phyloP scores from a whole-genome alignment of 2,888 invertebrate species.

The Hypena proboscidalis region DNA sequence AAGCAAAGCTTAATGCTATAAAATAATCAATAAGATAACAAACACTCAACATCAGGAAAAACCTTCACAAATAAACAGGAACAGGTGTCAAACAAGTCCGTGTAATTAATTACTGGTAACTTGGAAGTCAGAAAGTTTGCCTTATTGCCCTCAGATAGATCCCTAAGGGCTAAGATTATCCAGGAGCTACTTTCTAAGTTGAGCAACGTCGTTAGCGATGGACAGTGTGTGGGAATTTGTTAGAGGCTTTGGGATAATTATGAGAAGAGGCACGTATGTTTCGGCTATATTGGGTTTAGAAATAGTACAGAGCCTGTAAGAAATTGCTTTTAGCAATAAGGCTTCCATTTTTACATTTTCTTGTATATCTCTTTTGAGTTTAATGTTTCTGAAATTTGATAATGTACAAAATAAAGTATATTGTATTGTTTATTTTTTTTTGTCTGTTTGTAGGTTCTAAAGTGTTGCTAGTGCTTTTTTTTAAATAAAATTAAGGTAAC shows the following conservation, averaged over 20 bases:
- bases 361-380: too few species aligned
- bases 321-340: too few species aligned
- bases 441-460: too few species aligned
- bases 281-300: too few species aligned
- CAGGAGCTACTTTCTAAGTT: conserved; percentile 39
- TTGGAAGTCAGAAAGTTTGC: conserved; percentile 31
- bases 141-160: conserved; percentile 39
- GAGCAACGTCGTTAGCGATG: conserved; percentile 28
- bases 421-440: too few species aligned
- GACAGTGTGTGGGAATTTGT: conserved; percentile 21
- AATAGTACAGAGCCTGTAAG: too few species aligned
- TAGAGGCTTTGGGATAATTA: conserved; percentile 8
- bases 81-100: conserved; percentile 35
- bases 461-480: too few species aligned
- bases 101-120: conserved; percentile 39
- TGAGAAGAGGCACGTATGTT: neutral
- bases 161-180: conserved; percentile 38
- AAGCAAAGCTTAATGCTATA: too few species aligned
- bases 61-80: conserved; percentile 12
- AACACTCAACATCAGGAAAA: neutral
- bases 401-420: too few species aligned
- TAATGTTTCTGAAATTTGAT: too few species aligned
- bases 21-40: neutral
- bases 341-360: too few species aligned
- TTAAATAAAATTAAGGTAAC: too few species aligned